Conservation (phyloP, 2,888 invertebrate species). For the Volucella bombylans region DNA sequence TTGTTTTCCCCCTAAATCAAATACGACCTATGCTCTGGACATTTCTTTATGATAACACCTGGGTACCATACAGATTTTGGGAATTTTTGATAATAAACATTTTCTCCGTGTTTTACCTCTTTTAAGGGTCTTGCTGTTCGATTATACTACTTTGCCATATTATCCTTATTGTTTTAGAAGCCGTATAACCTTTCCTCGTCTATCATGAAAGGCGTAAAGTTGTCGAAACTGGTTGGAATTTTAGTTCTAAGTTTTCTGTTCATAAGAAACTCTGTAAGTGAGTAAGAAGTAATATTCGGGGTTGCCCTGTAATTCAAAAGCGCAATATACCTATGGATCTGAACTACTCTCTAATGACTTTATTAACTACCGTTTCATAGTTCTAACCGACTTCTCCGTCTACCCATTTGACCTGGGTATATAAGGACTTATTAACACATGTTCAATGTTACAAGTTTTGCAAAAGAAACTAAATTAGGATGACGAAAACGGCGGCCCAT, state of each 20-base stretch:
- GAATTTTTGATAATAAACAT: slow-evolving; percentile 4
- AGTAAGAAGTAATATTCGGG: slow-evolving; percentile 9
- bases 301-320: slow-evolving; percentile 14
- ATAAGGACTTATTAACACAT: slow-evolving; percentile 15
- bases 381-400: slow-evolving; percentile 2
- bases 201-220: slow-evolving; percentile 8
- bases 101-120: slow-evolving; percentile 12
- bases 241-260: slow-evolving; percentile 25
- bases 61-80: too few relatives aligned
- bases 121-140: slow-evolving; percentile 19
- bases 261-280: slow-evolving; percentile 24
- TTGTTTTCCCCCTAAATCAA: slow-evolving; percentile 1
- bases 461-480: not conserved
- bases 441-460: slow-evolving; percentile 24
- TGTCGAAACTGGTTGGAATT: slow-evolving; percentile 30
- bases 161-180: slow-evolving; percentile 29
- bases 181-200: slow-evolving; percentile 26
- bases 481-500: slow-evolving; percentile 3
- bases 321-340: not conserved
- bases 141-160: slow-evolving; percentile 17
- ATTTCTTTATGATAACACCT: too few relatives aligned
- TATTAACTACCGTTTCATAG: not conserved
- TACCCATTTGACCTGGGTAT: slow-evolving; percentile 24
- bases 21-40: too few relatives aligned
- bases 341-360: slow-evolving; percentile 2